These are phyloP conservation scores for Plusia festucae DNA, from an alignment of 2,888 invertebrate species.

Conservation along the genomic window DNA sequence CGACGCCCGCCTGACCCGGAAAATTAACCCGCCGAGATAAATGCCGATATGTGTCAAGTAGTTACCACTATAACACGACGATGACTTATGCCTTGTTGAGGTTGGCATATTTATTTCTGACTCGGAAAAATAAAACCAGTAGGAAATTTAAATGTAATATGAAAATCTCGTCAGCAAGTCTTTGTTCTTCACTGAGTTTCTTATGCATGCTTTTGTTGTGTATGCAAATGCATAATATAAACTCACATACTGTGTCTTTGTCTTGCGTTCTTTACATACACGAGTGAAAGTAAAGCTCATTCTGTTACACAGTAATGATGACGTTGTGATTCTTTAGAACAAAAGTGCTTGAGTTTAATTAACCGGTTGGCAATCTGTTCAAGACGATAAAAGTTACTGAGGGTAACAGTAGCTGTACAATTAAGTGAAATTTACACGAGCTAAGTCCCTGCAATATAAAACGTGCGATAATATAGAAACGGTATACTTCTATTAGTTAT, in stretches of 20 bases:
- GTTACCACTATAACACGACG: conserved; percentile 64
- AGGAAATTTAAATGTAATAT: conserved; percentile 23
- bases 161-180: conserved; percentile 14
- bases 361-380: conserved; percentile 51
- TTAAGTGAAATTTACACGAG: conserved; percentile 58
- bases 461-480: conserved; percentile 65
- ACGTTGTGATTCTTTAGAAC: conserved; percentile 33
- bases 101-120: conserved; percentile 28
- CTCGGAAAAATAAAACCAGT: conserved; percentile 15
- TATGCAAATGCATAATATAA: conserved; percentile 27
- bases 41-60: conserved; percentile 80
- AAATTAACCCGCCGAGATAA: conserved; percentile 82
- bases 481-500: conserved; percentile 61
- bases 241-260: conserved; percentile 27
- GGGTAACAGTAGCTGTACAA: conserved; percentile 52
- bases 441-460: conserved; percentile 65
- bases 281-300: conserved; percentile 13
- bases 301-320: conserved; percentile 23
- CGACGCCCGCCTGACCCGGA: conserved; percentile 71
- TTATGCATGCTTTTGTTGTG: conserved; percentile 25
- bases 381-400: conserved; percentile 46
- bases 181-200: conserved; percentile 31
- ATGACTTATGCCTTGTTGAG: conserved; percentile 46
- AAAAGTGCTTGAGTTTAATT: conserved; percentile 51
- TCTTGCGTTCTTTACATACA: conserved; percentile 11